Evolutionary conservation across 2,888 invertebrate genomes (phyloP).

Genomic region (Hedya salicella): DNA sequence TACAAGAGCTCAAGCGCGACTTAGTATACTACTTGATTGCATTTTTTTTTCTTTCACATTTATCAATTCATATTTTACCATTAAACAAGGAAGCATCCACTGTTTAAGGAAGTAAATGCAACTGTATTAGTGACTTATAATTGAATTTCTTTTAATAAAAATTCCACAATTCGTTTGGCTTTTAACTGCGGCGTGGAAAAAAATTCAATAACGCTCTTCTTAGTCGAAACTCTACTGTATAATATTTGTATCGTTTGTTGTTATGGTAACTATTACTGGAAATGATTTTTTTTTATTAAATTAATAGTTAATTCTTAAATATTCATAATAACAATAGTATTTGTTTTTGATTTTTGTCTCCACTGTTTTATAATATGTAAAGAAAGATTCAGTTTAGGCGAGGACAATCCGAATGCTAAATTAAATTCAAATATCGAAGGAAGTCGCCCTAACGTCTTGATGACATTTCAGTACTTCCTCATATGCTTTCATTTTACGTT

Average conservation of each 20-base stretch:
- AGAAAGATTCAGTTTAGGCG: conserved; percentile 57
- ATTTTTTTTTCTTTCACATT: background rate
- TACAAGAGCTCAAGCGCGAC: conserved; percentile 5
- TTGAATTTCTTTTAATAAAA: too few species aligned
- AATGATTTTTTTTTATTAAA: too few species aligned
- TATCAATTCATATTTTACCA: conserved; percentile 18
- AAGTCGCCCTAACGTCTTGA: conserved; percentile 79
- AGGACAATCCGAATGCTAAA: conserved; percentile 78
- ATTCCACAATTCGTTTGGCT: too few species aligned
- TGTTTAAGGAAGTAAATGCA: background rate
- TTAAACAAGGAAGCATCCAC: background rate
- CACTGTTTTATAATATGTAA: too few species aligned
- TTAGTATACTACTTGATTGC: conserved; percentile 4
- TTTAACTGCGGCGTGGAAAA: too few species aligned
- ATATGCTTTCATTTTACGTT: background rate
- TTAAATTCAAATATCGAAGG: conserved; percentile 85
- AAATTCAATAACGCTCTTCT: too few species aligned
- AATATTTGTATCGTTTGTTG: too few species aligned
- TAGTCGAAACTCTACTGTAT: too few species aligned
- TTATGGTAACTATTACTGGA: too few species aligned
- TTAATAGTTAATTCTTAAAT: too few species aligned
- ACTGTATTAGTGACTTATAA: conserved; percentile 10
- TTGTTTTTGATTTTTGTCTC: too few species aligned
- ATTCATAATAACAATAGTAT: too few species aligned
- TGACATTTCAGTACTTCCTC: conserved; percentile 48